Percentiles rank a stretch among this genome's conserved stretches.
These are phyloP conservation scores for Pseudochirops corinnae DNA, from an alignment of 2,797 vertebrate species.

Conservation along the genomic window DNA sequence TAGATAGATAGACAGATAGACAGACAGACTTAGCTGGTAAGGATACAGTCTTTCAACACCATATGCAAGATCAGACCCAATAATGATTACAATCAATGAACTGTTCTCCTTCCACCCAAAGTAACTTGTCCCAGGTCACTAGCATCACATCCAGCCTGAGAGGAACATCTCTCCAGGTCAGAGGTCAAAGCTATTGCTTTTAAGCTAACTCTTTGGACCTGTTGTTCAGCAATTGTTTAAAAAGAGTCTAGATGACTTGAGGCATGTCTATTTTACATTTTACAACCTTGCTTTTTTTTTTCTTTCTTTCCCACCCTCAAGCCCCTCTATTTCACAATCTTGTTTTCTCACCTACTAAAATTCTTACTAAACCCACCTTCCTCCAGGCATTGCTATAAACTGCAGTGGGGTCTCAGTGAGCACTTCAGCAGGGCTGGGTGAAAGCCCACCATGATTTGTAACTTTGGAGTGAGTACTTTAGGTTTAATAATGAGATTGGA, in stretches of 20 bases:
- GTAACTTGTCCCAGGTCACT: not conserved
- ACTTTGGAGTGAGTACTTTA: not conserved
- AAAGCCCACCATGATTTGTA: not conserved
- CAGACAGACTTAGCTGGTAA: not conserved
- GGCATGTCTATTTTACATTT: not conserved
- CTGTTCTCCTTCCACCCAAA: not conserved
- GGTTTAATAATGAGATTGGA: not conserved
- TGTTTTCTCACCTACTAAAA: not conserved
- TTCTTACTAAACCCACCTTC: not conserved
- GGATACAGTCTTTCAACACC: not conserved
- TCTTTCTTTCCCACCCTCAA: not conserved
- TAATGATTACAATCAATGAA: not conserved
- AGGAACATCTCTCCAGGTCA: not conserved
- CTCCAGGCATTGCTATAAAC: not conserved
- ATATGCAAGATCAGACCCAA: not conserved
- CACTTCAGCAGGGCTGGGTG: not conserved
- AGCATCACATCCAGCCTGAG: not conserved
- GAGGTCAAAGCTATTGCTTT: not conserved
- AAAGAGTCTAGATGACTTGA: not conserved
- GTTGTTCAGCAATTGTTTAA: not conserved
- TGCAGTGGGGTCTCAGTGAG: not conserved
- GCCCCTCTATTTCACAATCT: not conserved
- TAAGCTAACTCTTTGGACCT: not conserved
- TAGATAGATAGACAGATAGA: not conserved
- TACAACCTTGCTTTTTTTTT: not conserved